Percentiles rank a stretch among this genome's conserved stretches.
Conservation (phyloP, 2,113 vertebrate genomes). For the Sigmodon hispidus region DNA sequence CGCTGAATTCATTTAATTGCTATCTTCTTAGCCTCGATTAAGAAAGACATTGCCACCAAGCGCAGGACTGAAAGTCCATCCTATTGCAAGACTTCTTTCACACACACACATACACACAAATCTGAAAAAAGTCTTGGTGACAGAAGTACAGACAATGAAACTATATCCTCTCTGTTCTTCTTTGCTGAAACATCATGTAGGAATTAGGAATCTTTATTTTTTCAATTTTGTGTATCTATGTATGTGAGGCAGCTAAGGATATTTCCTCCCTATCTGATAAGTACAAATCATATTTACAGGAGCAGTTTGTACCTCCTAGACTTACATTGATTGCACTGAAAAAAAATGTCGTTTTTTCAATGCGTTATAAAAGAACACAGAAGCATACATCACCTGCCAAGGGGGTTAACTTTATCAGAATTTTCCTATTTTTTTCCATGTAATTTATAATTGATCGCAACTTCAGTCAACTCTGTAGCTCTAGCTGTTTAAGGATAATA, state of each 20-base stretch:
- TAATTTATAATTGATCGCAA: background rate
- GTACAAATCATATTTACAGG: background rate
- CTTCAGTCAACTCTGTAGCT: background rate
- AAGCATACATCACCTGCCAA: background rate
- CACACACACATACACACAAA: too few species aligned
- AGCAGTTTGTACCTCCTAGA: background rate
- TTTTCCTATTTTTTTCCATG: background rate
- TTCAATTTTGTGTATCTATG: background rate
- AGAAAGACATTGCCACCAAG: background rate
- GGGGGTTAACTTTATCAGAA: background rate
- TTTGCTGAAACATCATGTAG: background rate
- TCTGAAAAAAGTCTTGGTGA: background rate
- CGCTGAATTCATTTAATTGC: background rate
- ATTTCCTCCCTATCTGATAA: background rate
- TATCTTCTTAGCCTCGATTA: background rate
- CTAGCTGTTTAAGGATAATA: background rate
- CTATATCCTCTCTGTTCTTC: background rate
- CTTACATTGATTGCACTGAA: background rate
- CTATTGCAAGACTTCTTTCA: background rate
- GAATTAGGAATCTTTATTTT: background rate
- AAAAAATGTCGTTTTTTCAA: background rate
- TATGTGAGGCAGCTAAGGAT: background rate
- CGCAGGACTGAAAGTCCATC: background rate
- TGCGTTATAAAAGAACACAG: background rate
- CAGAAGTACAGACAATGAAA: background rate